Base-by-base conservation (phyloP, 2,797 vertebrate species). In the Thripadectes ignobilis region DNA sequence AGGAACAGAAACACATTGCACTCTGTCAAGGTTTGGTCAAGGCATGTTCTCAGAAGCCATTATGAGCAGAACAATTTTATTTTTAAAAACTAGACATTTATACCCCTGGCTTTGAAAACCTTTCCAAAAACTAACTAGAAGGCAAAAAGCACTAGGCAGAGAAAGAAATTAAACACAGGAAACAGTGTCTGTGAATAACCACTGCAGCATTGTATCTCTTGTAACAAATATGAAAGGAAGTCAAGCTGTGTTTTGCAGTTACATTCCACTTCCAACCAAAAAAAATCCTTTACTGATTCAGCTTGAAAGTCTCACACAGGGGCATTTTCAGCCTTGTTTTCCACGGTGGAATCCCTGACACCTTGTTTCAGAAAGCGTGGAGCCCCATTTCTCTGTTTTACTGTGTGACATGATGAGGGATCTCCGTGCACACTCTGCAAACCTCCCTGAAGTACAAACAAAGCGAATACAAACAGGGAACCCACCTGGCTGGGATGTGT, bases 401-500 rank as follows among this genome's bases (percentile, higher is more conserved):
- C 30, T 8, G 24, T 11, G 21, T 46, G 43, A 36, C 12, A 10
- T 2, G 10, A 59, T 26, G 46, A 58, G 62, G 51, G 65, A 92
- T 32, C 61, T 76, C 54, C 49, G 9, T 17, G 32, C 3, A 3
- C 3, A 10, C 48, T 71, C 87, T 46, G 45, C 41, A 63, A 58
- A 15, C 52, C 16, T 23, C 38, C 29, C 27, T 36, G 43, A 71
- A 85, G 36, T 4, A 62, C 22, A 36, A 51, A 73, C 71, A 8
- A 3, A 46, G 27, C 30, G 26, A 57, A 72, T 34, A 24, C 26
- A 68, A 43, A 23, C 0, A 38, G 52, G 27, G 49, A 69, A 71
- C 97, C 49, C 93, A 99, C 99, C 99, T 97, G 99, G 98, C 3
- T 98, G 97, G 4, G 98, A 98, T 9, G 99, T 99, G 93, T 99